These are phyloP conservation scores for Reinhardtius hippoglossoides DNA, from an alignment of 2,113 vertebrate genomes.

Conservation along the genomic window DNA sequence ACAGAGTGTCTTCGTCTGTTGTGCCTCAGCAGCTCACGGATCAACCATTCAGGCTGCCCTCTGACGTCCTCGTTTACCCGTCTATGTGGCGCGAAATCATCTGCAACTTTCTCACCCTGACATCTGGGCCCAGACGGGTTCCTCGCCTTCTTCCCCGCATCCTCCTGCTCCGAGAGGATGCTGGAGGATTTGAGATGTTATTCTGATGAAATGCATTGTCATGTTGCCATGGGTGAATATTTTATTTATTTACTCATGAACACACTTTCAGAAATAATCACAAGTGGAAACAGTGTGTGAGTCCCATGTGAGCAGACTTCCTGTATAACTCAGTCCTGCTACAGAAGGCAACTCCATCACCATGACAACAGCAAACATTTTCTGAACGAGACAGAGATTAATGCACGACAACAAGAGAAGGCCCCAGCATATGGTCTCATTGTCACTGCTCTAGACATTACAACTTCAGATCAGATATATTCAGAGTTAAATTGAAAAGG, in stretches of 20 bases:
- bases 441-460: neutral
- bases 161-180: conserved; percentile 59
- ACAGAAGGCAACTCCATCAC: conserved; percentile 40
- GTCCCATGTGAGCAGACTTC: conserved; percentile 29
- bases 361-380: conserved; percentile 81
- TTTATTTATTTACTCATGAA: neutral
- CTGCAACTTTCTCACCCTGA: neutral
- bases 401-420: neutral
- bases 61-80: neutral
- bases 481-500: neutral
- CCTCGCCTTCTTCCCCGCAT: conserved; percentile 12
- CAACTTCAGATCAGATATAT: neutral
- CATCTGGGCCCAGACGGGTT: conserved; percentile 14
- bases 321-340: conserved; percentile 20
- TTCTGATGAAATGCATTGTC: neutral
- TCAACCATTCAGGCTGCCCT: conserved; percentile 65
- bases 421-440: conserved; percentile 6
- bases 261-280: neutral
- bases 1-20: conserved; percentile 66
- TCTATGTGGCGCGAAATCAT: too few relatives aligned
- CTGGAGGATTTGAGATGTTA: conserved; percentile 55
- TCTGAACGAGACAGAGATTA: conserved; percentile 33
- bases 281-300: neutral
- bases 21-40: conserved; percentile 69
- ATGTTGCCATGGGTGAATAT: neutral